phyloP scores from a whole-genome alignment of 1,140 invertebrate genomes.

The Laodelphax striatellus region DNA sequence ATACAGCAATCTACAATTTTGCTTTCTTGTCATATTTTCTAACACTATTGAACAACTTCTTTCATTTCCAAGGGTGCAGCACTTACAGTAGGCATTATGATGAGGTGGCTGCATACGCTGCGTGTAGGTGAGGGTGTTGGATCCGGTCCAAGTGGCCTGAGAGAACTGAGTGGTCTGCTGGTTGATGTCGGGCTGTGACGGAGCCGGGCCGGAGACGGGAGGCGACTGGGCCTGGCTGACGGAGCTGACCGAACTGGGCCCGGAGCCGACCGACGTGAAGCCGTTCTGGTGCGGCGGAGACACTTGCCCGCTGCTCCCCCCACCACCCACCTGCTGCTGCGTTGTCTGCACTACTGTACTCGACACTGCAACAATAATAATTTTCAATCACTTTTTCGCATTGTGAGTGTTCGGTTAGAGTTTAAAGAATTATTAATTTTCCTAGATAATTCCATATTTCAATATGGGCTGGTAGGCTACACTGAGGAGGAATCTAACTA shows the following conservation, averaged over 20 bases:
- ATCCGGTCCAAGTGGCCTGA: conserved; percentile 51
- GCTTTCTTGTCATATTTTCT: too few relatives aligned
- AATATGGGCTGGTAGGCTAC: too few relatives aligned
- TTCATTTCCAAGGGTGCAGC: neutral
- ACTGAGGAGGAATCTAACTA: too few relatives aligned
- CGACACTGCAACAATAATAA: too few relatives aligned
- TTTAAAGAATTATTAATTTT: too few relatives aligned
- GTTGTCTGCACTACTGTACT: too few relatives aligned
- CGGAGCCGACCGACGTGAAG: neutral
- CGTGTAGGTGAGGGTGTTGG: conserved; percentile 84
- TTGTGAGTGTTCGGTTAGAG: too few relatives aligned
- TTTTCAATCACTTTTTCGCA: too few relatives aligned
- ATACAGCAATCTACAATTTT: too few relatives aligned
- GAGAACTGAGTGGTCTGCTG: conserved; percentile 9
- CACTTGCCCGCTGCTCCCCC: neutral
- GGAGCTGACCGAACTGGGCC: neutral
- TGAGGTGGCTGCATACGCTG: conserved; percentile 76
- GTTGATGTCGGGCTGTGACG: conserved; percentile 9
- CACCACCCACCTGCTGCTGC: too few relatives aligned
- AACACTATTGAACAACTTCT: too few relatives aligned
- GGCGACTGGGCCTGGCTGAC: neutral
- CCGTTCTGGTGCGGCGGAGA: neutral
- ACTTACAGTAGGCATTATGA: conserved; percentile 67
- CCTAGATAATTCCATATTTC: too few relatives aligned
- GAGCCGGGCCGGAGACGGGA: neutral